Evolutionary conservation across 2,113 vertebrate species (phyloP), one percentile per base, ranked within the genome.

Genomic region (Halcyon senegalensis): DNA sequence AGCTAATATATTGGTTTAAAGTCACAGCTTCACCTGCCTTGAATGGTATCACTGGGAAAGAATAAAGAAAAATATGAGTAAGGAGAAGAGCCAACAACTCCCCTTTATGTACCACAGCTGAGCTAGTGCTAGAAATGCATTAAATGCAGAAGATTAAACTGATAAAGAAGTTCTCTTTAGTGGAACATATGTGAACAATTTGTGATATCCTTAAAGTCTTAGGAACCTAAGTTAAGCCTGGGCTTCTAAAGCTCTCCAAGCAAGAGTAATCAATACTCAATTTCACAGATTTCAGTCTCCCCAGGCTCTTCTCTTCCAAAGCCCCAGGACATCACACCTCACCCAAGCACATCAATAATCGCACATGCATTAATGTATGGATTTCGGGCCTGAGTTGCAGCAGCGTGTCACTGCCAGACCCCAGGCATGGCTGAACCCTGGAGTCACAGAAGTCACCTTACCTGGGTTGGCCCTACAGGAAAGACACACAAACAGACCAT

Each of bases 191-290:
- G 4, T 28, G n/a, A 89, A 94, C 89, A 83, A 62, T 85, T 59
- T 64, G 72, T 33, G 76, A n/a, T 67, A 80, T 48, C 51, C 91
- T 92, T 84, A 74, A 85, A 62, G 17, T 70, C 48, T 53, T 33
- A 59, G 35, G 15, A 16, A 59, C 24, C 39, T 23, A 46, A 92
- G 33, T 51, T 85, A 62, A 85, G 44, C 59, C 18, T 76, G 25
- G 51, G 80, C 24, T 79, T 84, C 80, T 39, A 95, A 92, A 97
- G 66, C 53, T 85, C 33, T 73, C 55, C 19, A 13, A 95, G 73
- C 63, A 83, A 90, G 70, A 93, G 28, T 17, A 95, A 96, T 96
- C 94, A 91, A 97, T 97, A 95, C 88, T 95, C 77, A 95, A 66
- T 97, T 97, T 96, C 90, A 77, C 89, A 87, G 72, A 80, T 84